These are phyloP conservation scores for Cassiopea xamachana DNA, from an alignment of 30 jellyfish, hydroid and myxozoan genomes.

Conservation along the genomic window DNA sequence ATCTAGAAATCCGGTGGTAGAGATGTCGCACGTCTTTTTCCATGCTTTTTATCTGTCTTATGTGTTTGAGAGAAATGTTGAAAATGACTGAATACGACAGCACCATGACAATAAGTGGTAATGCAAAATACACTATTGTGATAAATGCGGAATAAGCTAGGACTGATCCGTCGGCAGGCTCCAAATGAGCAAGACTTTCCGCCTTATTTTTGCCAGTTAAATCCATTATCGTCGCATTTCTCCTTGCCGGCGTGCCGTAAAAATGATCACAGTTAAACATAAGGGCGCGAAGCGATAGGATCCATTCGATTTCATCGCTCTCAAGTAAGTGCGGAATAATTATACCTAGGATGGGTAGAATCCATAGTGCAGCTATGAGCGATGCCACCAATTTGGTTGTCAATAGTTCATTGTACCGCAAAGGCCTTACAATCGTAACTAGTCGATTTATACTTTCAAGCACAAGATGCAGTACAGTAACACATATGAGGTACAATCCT, in stretches of 20 bases:
- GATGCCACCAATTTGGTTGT: slow-evolving; percentile 17
- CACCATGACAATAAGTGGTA: slow-evolving; percentile 46
- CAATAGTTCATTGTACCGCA: slow-evolving; percentile 25
- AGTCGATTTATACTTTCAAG: slow-evolving; percentile 64
- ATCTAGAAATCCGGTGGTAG: slow-evolving; percentile 27
- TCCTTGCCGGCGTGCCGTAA: neutral
- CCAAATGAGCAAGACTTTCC: neutral
- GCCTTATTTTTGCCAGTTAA: neutral
- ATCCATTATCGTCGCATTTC: neutral
- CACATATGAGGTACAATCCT: slow-evolving; percentile 55
- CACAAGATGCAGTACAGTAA: slow-evolving; percentile 58
- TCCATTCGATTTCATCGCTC: slow-evolving; percentile 15
- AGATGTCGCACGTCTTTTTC: slow-evolving; percentile 48
- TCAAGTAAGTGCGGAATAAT: slow-evolving; percentile 24
- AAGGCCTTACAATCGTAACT: slow-evolving; percentile 61
- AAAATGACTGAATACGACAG: slow-evolving; percentile 54
- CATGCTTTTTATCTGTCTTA: slow-evolving; percentile 47
- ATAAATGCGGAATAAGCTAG: slow-evolving; percentile 20
- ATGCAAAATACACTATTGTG: slow-evolving; percentile 28
- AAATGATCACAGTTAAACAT: slow-evolving; percentile 60
- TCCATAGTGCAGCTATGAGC: slow-evolving; percentile 35
- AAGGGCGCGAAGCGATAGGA: slow-evolving; percentile 46
- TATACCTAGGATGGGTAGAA: slow-evolving; percentile 52
- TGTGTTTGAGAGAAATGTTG: slow-evolving; percentile 66
- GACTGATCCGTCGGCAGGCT: neutral